Base-by-base conservation (phyloP, 2,888 invertebrate species). In the Megalurothrips usitatus region DNA sequence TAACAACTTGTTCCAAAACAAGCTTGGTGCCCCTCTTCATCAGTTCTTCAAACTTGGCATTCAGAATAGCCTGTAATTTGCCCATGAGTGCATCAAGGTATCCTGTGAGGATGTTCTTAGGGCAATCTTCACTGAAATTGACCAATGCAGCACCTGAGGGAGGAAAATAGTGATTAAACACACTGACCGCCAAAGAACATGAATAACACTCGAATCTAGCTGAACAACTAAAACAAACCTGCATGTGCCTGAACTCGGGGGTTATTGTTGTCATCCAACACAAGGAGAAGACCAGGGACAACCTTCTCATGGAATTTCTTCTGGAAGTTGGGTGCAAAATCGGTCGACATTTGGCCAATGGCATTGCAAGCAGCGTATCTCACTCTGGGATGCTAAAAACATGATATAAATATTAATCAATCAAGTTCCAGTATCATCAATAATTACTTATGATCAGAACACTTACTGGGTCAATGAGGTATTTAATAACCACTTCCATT, bases 101-200 rank as follows among this genome's bases (percentile, higher is more conserved):
- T 83, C 92, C 93, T 14, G 94, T 94, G 83, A 99, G 89, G 84
- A 99, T 96, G 84, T 92, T 91, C 87, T 99, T 98, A 0, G 99
- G 98, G 87, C 99, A 99, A 88, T 99, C 99, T 89, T 99, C 99
- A 86, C 97, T 97, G 89, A 99, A 99, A 89, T 99, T 99, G 1
- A 99, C 99, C 83, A 99, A 90, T 79, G 99, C 99, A 80, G 99
- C 99, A 79, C 98, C 95, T 84, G 92, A 92, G 2, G 14, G 10
- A 52, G 19, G 19, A 52, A 52, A 52, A 52, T 17, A 52, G 10
- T 52, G 14, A 52, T 52, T 12, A 12, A 52, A 52, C 52, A 52
- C 12, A 52, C 52, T 17, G 19, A 6, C 34, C 6, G 34, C 34
- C 6, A 4, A 43, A 43, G 34, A 43, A 43, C 34, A 43, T n/a